Evolutionary conservation across 53 echinoderm and acorn worm species (phyloP).

Genomic region (Hippasteria phrygiana): DNA sequence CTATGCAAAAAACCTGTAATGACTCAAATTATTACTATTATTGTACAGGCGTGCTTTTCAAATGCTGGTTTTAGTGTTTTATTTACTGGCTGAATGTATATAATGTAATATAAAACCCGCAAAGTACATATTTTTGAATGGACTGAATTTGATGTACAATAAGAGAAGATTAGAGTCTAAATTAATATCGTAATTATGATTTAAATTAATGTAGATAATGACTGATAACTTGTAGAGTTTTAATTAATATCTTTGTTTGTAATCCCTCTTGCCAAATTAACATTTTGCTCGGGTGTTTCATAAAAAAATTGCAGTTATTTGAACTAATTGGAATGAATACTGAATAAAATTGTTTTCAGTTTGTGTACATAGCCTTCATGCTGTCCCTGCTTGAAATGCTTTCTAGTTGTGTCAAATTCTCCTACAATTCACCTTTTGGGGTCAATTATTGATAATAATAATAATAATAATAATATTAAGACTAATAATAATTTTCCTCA

Average conservation of each 20-base stretch:
- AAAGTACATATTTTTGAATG: conserved; percentile 57
- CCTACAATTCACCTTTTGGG: no score
- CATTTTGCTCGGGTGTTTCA: conserved; percentile 29
- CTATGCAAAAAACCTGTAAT: no score
- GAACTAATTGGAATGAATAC: not conserved
- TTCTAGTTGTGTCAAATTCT: no score
- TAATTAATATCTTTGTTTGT: not conserved
- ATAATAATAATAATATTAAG: no score
- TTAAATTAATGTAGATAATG: not conserved
- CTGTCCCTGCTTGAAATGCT: no score
- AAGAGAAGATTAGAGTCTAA: not conserved
- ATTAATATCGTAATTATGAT: conserved; percentile 19
- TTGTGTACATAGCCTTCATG: not conserved
- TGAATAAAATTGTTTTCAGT: not conserved
- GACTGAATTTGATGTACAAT: conserved; percentile 26
- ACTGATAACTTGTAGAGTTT: conserved; percentile 4
- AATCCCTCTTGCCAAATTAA: conserved; percentile 45
- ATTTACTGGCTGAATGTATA: not conserved
- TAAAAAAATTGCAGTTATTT: conserved; percentile 9
- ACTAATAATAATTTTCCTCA: no score
- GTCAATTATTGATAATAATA: no score
- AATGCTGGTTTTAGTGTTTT: not conserved
- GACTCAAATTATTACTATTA: no score
- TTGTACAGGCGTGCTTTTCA: no score
- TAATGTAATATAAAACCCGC: conserved; percentile 10